These are phyloP conservation scores for Charadrius vociferus DNA, from an alignment of 2,113 vertebrate genomes.

Conservation along the genomic window DNA sequence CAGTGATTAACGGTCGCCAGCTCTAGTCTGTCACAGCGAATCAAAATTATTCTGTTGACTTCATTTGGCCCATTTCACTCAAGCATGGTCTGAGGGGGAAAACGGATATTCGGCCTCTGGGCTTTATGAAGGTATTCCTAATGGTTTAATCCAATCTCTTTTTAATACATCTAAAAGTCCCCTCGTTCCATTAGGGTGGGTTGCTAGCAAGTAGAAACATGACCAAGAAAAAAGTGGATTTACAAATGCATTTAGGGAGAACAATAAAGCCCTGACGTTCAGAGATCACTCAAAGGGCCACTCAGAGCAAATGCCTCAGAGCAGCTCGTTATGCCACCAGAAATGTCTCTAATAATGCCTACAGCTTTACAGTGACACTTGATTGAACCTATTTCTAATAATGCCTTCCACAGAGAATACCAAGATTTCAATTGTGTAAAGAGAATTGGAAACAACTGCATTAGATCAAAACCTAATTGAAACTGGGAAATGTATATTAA, in stretches of 20 bases:
- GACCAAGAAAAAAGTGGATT: neutral
- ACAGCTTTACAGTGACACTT: neutral
- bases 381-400: neutral
- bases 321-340: neutral
- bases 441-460: neutral
- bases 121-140: neutral
- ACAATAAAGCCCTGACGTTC: neutral
- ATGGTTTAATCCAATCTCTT: neutral
- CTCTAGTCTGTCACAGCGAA: neutral
- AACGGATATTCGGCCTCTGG: neutral
- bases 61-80: neutral
- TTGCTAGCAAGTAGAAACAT: neutral
- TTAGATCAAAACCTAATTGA: neutral
- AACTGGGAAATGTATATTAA: neutral
- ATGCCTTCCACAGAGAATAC: neutral
- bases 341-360: neutral
- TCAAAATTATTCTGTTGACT: neutral
- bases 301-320: neutral
- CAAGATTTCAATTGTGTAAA: neutral
- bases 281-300: neutral
- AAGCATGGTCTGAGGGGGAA: fast-evolving
- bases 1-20: neutral
- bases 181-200: neutral
- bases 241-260: neutral
- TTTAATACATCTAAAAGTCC: neutral